These are phyloP conservation scores for Carlito syrichta DNA, from an alignment of 2,113 vertebrate species.

Conservation along the genomic window DNA sequence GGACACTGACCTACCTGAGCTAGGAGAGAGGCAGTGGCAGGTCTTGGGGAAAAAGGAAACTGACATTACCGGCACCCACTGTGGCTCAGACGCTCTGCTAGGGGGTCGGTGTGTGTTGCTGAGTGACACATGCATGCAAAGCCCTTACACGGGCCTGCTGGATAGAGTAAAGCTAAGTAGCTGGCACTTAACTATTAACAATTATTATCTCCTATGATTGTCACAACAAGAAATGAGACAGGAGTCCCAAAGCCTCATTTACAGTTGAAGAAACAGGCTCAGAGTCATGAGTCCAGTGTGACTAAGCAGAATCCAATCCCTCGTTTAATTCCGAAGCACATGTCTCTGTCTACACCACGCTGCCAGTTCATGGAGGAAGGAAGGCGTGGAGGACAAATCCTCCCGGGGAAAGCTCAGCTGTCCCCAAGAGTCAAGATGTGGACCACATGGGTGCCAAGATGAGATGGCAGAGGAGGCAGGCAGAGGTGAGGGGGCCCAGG, in stretches of 20 bases:
- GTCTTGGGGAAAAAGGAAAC: not conserved
- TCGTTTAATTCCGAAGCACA: not conserved
- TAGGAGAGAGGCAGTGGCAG: not conserved
- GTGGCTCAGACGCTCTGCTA: too few species aligned
- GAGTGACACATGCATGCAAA: accelerated
- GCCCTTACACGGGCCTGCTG: accelerated
- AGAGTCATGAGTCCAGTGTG: not conserved
- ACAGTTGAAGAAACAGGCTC: not conserved
- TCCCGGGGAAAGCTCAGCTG: accelerated
- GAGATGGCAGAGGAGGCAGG: not conserved
- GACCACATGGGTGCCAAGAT: accelerated
- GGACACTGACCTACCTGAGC: not conserved
- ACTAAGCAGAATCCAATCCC: not conserved
- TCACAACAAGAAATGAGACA: not conserved
- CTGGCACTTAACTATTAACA: not conserved
- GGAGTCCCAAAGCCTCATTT: not conserved
- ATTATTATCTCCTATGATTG: not conserved
- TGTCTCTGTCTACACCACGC: not conserved
- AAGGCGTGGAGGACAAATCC: not conserved
- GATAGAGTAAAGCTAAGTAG: not conserved
- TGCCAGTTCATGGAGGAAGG: not conserved
- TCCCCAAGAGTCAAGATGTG: not conserved
- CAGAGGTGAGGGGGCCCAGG: too few species aligned
- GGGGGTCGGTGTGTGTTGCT: accelerated
- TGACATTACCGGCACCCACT: accelerated